Evolutionary conservation across 2,113 vertebrate species (phyloP).

Genomic region (Istiophorus platypterus): DNA sequence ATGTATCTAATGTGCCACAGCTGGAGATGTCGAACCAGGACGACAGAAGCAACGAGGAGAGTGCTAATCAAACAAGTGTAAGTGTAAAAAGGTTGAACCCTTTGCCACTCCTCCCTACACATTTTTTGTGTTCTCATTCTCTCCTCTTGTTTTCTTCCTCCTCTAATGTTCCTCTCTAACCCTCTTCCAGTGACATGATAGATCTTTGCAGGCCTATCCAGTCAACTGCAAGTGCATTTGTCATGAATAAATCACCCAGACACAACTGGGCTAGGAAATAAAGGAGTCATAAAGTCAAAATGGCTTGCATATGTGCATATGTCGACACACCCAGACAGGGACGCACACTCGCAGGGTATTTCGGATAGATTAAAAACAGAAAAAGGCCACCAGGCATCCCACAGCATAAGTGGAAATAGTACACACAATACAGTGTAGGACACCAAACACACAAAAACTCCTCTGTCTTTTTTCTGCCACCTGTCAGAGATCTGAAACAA

Average conservation of each 20-base stretch:
- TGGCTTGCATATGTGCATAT: constrained; percentile 44
- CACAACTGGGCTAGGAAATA: constrained; percentile 71
- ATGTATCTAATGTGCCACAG: constrained; percentile 76
- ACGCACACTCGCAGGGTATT: constrained; percentile 39
- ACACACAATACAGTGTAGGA: constrained; percentile 47
- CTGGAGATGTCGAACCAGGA: constrained; percentile 82
- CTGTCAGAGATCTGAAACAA: constrained; percentile 64
- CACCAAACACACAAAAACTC: constrained; percentile 58
- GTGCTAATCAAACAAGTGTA: constrained; percentile 83
- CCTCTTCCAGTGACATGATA: constrained; percentile 68
- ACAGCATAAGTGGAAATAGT: constrained; percentile 34
- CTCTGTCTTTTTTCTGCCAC: constrained; percentile 47
- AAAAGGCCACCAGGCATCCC: constrained; percentile 58
- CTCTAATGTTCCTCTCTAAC: constrained; percentile 32
- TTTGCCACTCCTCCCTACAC: constrained; percentile 20
- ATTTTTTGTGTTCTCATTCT: constrained; percentile 39
- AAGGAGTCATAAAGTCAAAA: constrained; percentile 60
- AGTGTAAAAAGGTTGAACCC: constrained; percentile 68
- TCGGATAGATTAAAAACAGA: constrained; percentile 55
- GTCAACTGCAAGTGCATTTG: constrained; percentile 60
- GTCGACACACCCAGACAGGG: constrained; percentile 48
- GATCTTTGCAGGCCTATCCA: constrained; percentile 76
- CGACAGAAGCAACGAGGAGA: constrained; percentile 82
- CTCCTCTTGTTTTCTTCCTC: neutral
- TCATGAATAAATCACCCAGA: constrained; percentile 77